Base-by-base conservation (phyloP, 2,797 vertebrate species). In the Sciaenops ocellatus region DNA sequence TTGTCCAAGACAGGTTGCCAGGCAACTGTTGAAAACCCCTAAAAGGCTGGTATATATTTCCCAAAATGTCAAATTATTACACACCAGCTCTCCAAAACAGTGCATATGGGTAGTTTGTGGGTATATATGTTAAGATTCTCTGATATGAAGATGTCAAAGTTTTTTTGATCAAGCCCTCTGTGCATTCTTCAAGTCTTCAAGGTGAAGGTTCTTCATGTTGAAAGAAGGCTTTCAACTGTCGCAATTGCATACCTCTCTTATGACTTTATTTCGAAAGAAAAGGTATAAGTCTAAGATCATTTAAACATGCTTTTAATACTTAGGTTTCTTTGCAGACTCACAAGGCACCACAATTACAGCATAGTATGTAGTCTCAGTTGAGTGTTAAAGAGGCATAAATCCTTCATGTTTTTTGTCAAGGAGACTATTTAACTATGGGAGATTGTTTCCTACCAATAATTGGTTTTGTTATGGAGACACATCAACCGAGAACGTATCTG, bases 401-500 rank as follows among this genome's bases (percentile, higher is more conserved):
- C 59, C 48, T 26, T 12, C 17, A 34, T 34, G 56, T 57, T 63
- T 54, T 66, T 70, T 50, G 60, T 69, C 5, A 38, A 44, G 47
- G 69, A 65, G 55, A 55, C 13, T 63, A 42, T 71, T 72, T 64
- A 38, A 55, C 38, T 3, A 2, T 3, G 46, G 18, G 41, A 63
- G 26, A 65, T 50, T 55, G 60, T 79, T 47, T 56, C 34, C n/a
- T 15, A 38, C 64, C 46, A 54, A 59, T 73, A 69, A 65, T 81
- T 34, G 9, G 34, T 50, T 76, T 68, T 66, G 63, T 48, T 63
- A 55, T 44, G 57, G 52, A 74, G 61, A 62, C 51, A 2, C 51
- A 26, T 28, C 59, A 44, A 20, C 20, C 3, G 6, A 30, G 46
- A 26, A 61, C 20, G 30, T 75, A 56, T 60, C 47, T 54, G 26